These are phyloP conservation scores for Tiliqua scincoides DNA, from an alignment of 2,113 vertebrate genomes.

Conservation along the genomic window DNA sequence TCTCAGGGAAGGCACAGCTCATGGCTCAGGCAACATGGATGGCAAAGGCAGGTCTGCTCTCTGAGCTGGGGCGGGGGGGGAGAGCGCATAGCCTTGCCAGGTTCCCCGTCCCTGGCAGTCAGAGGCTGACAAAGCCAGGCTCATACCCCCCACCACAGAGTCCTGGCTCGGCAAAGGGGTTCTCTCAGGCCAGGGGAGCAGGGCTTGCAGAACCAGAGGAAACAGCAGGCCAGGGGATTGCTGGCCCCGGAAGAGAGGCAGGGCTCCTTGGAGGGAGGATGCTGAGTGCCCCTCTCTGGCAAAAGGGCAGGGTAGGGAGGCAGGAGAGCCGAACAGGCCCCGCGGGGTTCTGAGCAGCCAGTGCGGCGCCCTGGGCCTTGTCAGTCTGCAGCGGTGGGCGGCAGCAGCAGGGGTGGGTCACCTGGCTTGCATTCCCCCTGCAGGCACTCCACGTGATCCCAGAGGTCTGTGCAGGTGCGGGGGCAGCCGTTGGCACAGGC, in stretches of 20 bases:
- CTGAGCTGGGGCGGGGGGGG: no score
- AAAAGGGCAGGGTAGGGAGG: not conserved
- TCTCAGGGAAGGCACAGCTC: no score
- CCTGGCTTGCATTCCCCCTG: constrained; percentile 85
- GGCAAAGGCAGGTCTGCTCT: not conserved
- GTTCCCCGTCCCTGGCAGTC: not conserved
- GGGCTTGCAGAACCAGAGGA: not conserved
- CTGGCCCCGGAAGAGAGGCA: not conserved
- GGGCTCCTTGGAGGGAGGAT: not conserved
- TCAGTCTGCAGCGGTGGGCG: fast-evolving
- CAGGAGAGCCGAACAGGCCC: not conserved
- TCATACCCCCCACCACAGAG: no score
- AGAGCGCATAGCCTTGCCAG: no score
- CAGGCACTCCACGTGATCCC: constrained; percentile 88
- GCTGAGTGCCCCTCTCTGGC: not conserved
- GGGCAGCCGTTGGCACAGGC: constrained; percentile 88
- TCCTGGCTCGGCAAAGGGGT: not conserved
- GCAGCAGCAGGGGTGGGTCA: constrained; percentile 26
- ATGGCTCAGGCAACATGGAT: not conserved
- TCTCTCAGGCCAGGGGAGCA: not conserved
- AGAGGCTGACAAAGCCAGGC: not conserved
- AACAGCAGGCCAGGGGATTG: not conserved
- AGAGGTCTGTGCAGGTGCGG: constrained; percentile 85
- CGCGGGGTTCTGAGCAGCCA: not conserved
- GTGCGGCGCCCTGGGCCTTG: not conserved